phyloP scores from a whole-genome alignment of 2,797 vertebrate species.

The Tolypeutes matacus region DNA sequence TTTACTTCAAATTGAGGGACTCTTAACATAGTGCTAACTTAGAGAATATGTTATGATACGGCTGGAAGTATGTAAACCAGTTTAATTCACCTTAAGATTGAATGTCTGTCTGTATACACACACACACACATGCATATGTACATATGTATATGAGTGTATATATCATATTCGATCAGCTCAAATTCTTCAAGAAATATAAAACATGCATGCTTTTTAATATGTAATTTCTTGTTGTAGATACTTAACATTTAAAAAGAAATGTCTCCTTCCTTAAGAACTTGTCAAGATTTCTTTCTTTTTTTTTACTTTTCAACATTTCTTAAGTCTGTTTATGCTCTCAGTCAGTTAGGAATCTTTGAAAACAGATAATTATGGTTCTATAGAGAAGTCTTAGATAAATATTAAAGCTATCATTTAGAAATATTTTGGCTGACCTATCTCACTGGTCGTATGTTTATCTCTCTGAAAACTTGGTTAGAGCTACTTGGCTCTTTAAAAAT shows the following conservation, averaged over 20 bases:
- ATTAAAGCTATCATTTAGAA: neutral
- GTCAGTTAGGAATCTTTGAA: neutral
- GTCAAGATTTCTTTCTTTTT: neutral
- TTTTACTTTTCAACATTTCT: neutral
- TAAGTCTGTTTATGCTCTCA: neutral
- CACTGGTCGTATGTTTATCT: neutral
- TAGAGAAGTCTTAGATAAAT: neutral
- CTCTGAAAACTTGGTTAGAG: neutral
- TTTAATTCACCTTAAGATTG: neutral
- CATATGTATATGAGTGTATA: neutral
- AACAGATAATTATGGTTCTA: neutral
- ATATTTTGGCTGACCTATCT: neutral
- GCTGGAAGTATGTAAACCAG: neutral
- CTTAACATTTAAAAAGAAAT: neutral
- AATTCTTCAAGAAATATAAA: slow-evolving; percentile 8
- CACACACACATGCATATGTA: neutral
- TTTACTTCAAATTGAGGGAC: slow-evolving; percentile 14
- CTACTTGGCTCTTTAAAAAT: neutral
- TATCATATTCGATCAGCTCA: neutral
- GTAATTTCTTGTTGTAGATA: neutral
- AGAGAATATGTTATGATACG: neutral
- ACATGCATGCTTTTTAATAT: neutral
- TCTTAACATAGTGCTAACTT: neutral
- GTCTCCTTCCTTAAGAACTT: neutral
- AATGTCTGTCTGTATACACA: neutral